Conservation (phyloP, 1,140 invertebrate genomes). For the Pseudomyrmex flavicornis region DNA sequence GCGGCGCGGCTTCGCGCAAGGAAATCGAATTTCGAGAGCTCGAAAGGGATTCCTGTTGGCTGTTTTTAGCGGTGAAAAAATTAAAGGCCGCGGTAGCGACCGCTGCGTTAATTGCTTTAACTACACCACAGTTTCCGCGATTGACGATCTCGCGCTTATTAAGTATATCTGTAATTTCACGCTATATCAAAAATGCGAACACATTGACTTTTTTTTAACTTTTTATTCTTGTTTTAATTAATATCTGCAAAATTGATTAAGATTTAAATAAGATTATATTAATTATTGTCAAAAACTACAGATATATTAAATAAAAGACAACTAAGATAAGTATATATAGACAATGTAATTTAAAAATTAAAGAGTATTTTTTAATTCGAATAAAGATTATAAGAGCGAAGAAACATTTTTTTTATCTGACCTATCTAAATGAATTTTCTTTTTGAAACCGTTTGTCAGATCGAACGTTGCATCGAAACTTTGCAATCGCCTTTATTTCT, state of each 20-base stretch:
- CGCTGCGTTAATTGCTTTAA: conserved; percentile 49
- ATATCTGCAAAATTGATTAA: conserved; percentile 23
- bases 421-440: not conserved
- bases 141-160: conserved; percentile 47
- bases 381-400: conserved; percentile 29
- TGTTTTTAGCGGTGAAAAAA: conserved; percentile 42
- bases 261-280: not conserved
- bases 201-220: not conserved
- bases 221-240: conserved; percentile 9
- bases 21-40: conserved; percentile 50
- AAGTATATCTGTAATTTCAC: not conserved
- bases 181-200: not conserved
- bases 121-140: conserved; percentile 18
- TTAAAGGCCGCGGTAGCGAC: conserved; percentile 10
- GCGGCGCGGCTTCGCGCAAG: conserved; percentile 37
- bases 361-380: not conserved
- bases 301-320: not conserved
- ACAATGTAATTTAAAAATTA: too few species aligned
- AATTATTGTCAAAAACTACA: not conserved
- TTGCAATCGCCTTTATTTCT: conserved; percentile 14
- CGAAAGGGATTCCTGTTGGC: conserved; percentile 38
- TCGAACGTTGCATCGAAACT: conserved; percentile 3
- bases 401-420: not conserved
- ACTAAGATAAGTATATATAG: conserved; percentile 6
- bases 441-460: conserved; percentile 18